A percentile compares a stretch with the other conserved stretches of the same genome.
Evolutionary conservation across 1,140 invertebrate genomes (phyloP).

Genomic region (Campoletis sonorensis): DNA sequence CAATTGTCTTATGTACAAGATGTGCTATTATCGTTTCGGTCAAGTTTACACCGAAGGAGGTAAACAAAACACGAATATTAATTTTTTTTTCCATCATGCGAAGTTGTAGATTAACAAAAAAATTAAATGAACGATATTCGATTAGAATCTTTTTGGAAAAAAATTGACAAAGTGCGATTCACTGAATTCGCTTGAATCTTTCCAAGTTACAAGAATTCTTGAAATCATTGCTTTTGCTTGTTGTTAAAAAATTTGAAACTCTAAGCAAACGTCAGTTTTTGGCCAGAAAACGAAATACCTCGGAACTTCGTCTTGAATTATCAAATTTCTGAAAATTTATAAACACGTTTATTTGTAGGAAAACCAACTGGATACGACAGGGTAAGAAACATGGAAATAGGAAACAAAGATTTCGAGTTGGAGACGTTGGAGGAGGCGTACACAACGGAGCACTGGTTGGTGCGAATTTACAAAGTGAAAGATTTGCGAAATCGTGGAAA

Average conservation of each 20-base stretch:
- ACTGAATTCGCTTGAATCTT: background rate
- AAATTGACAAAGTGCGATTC: too few species aligned
- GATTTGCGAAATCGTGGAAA: constrained; percentile 89
- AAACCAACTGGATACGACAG: constrained; percentile 94
- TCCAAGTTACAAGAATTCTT: too few species aligned
- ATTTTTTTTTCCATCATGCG: too few species aligned
- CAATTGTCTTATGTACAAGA: constrained; percentile 97
- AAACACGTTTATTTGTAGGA: constrained; percentile 71
- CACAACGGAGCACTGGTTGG: constrained; percentile 97
- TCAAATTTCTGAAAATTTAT: background rate
- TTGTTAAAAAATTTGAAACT: too few species aligned
- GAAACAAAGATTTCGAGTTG: constrained; percentile 96
- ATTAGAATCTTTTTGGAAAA: too few species aligned
- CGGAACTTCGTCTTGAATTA: too few species aligned
- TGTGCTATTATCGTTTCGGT: constrained; percentile 97
- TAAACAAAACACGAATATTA: constrained; percentile 67
- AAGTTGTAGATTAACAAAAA: too few species aligned
- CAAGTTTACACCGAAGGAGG: constrained; percentile 96
- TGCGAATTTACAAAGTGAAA: constrained; percentile 96
- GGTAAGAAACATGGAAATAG: constrained; percentile 94
- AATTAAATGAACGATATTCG: too few species aligned
- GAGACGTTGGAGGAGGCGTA: constrained; percentile 96
- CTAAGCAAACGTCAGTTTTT: too few species aligned
- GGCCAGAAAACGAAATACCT: too few species aligned
- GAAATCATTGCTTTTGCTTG: too few species aligned